Percentiles rank a stretch among this genome's conserved stretches.
phyloP scores from a whole-genome alignment of 2,113 vertebrate genomes.

The Uria aalge region DNA sequence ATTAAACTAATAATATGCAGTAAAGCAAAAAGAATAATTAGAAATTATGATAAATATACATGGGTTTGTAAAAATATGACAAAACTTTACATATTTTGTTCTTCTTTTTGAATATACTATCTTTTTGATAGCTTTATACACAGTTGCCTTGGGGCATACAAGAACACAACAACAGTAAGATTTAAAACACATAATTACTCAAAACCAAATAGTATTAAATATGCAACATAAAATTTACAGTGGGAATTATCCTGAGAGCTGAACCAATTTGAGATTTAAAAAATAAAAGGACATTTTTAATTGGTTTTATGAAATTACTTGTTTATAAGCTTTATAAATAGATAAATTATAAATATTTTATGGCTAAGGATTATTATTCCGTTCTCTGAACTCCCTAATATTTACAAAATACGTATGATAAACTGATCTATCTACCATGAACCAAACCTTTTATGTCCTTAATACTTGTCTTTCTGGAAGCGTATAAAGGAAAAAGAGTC shows the following conservation, averaged over 20 bases:
- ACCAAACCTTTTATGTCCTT: not conserved
- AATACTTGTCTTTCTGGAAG: not conserved
- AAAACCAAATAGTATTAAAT: slow-evolving; percentile 35
- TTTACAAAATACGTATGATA: not conserved
- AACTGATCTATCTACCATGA: not conserved
- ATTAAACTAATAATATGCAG: slow-evolving; percentile 48
- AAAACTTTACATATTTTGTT: slow-evolving; percentile 1
- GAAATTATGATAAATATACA: slow-evolving; percentile 50
- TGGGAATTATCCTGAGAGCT: not conserved
- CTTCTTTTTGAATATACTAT: not conserved
- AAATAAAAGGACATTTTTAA: not conserved
- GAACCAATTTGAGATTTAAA: not conserved
- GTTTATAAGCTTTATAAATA: slow-evolving; percentile 15
- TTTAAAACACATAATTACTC: not conserved
- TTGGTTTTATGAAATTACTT: slow-evolving; percentile 18
- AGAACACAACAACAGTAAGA: not conserved
- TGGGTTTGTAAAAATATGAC: slow-evolving; percentile 1
- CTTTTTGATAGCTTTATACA: not conserved
- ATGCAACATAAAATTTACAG: slow-evolving; percentile 20
- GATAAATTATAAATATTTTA: slow-evolving; percentile 22
- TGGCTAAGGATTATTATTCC: not conserved
- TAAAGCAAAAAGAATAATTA: slow-evolving; percentile 54
- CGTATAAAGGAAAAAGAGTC: not conserved
- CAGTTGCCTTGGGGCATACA: slow-evolving; percentile 44
- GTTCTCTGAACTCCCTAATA: not conserved